Conservation (phyloP, 2,888 invertebrate genomes). For the Lepas anatifera region DNA sequence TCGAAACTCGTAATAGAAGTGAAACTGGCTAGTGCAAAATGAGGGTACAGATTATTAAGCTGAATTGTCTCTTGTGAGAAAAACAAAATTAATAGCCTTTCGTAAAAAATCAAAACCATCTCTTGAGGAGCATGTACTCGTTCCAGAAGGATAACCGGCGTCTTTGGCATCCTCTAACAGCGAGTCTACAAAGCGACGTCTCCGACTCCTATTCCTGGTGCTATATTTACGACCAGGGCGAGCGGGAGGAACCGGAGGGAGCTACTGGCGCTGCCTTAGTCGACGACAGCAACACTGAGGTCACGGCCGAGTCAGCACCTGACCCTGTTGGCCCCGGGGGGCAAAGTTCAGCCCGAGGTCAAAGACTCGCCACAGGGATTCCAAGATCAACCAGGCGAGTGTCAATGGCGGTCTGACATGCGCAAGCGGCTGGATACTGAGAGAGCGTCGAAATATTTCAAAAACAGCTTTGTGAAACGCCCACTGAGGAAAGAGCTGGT, state of each 20-base stretch:
- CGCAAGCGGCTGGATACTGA: neutral
- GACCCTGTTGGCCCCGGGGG: too few species aligned
- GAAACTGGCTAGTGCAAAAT: too few species aligned
- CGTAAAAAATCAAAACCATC: too few species aligned
- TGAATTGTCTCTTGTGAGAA: too few species aligned
- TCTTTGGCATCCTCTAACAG: neutral
- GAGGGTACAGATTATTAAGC: too few species aligned
- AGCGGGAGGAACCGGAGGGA: neutral
- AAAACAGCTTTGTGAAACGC: neutral
- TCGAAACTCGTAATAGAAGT: too few species aligned
- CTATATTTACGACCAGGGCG: neutral
- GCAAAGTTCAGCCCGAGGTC: too few species aligned
- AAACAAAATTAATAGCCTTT: too few species aligned
- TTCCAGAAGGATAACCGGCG: neutral
- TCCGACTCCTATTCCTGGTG: neutral
- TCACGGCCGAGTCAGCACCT: neutral
- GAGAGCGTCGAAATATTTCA: neutral
- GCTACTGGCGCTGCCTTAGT: neutral
- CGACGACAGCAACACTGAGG: too few species aligned
- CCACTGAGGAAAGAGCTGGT: neutral
- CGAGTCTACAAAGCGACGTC: neutral
- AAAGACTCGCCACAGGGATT: too few species aligned
- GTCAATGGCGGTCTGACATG: neutral
- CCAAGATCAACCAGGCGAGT: too few species aligned
- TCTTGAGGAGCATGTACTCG: neutral